phyloP scores from a whole-genome alignment of 2,113 vertebrate species.

The Syngnathus typhle region DNA sequence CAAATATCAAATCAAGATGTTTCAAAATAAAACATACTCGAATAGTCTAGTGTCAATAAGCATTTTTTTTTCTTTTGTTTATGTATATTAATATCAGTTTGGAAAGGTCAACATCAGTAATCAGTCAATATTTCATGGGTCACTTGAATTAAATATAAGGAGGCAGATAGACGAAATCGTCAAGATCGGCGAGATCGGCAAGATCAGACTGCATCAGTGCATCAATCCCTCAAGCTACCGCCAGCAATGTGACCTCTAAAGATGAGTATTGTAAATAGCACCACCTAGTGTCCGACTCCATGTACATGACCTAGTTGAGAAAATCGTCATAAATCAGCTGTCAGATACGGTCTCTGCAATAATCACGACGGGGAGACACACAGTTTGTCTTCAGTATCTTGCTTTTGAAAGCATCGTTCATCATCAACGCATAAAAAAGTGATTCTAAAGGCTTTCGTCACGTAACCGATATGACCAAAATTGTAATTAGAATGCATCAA shows the following conservation, averaged over 20 bases:
- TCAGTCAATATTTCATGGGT: background rate
- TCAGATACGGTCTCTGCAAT: background rate
- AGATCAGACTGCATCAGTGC: background rate
- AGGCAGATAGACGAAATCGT: background rate
- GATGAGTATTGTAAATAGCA: slow-evolving; percentile 47
- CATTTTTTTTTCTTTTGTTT: background rate
- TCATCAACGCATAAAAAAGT: background rate
- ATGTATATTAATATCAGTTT: background rate
- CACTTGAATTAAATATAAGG: background rate
- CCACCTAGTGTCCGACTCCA: slow-evolving; percentile 63
- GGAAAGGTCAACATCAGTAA: background rate
- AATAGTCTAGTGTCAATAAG: background rate
- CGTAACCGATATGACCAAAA: background rate
- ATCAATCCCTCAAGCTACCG: slow-evolving; percentile 16
- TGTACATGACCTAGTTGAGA: slow-evolving; percentile 6
- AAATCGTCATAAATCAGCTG: background rate
- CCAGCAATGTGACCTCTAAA: slow-evolving; percentile 20
- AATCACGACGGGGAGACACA: background rate
- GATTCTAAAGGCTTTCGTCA: background rate
- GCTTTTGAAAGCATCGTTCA: background rate
- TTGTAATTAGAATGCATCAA: background rate
- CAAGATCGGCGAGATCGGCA: background rate
- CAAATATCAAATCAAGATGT: background rate
- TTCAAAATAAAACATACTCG: background rate
- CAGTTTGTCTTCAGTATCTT: background rate